phyloP scores from a whole-genome alignment of 2,888 invertebrate species.

The Tenodera sinensis region DNA sequence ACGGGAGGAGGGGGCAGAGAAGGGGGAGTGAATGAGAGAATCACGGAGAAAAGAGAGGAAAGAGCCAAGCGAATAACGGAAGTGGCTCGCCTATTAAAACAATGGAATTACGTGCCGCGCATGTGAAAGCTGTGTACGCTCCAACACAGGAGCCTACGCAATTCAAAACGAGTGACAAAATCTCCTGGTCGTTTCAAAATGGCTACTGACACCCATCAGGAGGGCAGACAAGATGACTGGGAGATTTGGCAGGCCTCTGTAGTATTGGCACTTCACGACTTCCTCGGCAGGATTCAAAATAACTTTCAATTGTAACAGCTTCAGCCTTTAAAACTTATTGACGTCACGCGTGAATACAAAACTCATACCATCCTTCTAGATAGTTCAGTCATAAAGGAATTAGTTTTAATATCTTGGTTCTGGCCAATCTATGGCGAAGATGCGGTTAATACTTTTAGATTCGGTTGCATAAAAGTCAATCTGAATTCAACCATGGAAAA shows the following conservation, averaged over 20 bases:
- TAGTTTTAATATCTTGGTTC: no score
- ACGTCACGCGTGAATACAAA: no score
- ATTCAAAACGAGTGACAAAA: neutral
- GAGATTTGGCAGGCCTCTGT: neutral
- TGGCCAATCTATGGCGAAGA: no score
- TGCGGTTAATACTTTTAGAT: no score
- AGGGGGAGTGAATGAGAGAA: neutral
- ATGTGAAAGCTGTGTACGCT: constrained; percentile 2
- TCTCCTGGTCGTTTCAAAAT: neutral
- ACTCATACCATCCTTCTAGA: no score
- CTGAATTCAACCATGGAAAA: no score
- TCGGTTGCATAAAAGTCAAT: no score
- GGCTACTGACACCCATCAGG: neutral
- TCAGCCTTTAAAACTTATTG: no score
- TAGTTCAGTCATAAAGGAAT: no score
- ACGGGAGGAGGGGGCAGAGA: neutral
- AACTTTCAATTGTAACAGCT: no score
- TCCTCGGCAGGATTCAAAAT: no score
- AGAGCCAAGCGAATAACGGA: constrained; percentile 14
- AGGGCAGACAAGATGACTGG: neutral
- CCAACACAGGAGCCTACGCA: neutral
- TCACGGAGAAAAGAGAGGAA: neutral
- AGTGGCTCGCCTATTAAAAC: constrained; percentile 24
- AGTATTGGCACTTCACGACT: no score
- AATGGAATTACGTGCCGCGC: constrained; percentile 18